phyloP scores from a whole-genome alignment of 2,888 invertebrate species.

The Saturnia pavonia region DNA sequence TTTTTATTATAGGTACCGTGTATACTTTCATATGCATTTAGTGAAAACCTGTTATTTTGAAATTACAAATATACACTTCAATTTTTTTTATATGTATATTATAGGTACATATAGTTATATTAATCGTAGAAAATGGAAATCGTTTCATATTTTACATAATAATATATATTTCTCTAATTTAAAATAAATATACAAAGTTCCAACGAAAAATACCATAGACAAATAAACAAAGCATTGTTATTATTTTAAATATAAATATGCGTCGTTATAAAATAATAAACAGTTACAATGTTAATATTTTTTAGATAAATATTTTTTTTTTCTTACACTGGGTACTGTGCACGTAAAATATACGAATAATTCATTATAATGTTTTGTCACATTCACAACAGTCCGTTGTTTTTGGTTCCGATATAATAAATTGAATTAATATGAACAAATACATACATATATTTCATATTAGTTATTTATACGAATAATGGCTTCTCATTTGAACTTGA shows the following conservation, averaged over 20 bases:
- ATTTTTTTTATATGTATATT: too few relatives aligned
- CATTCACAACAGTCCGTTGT: background rate
- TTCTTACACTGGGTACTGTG: too few relatives aligned
- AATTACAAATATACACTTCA: too few relatives aligned
- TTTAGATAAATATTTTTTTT: background rate
- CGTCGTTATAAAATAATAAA: background rate
- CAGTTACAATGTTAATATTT: background rate
- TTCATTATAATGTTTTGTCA: background rate
- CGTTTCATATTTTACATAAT: background rate
- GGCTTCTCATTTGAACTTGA: slow-evolving; percentile 47
- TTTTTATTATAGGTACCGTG: too few relatives aligned
- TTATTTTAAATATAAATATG: background rate
- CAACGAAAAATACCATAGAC: background rate
- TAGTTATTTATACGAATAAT: background rate
- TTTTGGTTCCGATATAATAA: background rate
- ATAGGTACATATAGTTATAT: too few relatives aligned
- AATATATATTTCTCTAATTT: background rate
- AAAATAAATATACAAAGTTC: background rate
- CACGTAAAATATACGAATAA: background rate
- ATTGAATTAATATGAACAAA: background rate
- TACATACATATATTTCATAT: background rate
- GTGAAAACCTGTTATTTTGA: too few relatives aligned
- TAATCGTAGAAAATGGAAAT: background rate
- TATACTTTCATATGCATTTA: too few relatives aligned
- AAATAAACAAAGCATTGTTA: background rate